Percentiles rank a stretch among this genome's conserved stretches.
Conservation (phyloP, 2,888 invertebrate genomes). For the Drosophila robusta region DNA sequence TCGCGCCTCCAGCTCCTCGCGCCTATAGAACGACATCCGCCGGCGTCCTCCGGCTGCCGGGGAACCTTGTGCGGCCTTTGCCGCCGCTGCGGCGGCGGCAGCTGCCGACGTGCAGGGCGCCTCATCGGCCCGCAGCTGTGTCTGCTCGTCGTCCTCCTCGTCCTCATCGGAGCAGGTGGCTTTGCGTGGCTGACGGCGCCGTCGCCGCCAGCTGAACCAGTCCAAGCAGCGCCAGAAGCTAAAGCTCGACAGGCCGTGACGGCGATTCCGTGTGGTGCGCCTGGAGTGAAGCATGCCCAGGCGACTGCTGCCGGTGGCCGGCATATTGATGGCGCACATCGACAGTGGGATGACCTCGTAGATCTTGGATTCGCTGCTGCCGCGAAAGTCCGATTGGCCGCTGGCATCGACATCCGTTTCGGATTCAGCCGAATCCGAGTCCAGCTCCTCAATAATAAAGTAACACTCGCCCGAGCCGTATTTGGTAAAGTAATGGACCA, state of each 20-base stretch:
- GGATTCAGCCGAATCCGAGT: constrained; percentile 87
- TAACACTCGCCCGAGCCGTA: constrained; percentile 92
- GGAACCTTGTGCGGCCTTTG: constrained; percentile 27
- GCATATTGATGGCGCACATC: constrained; percentile 86
- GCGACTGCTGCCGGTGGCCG: constrained; percentile 47
- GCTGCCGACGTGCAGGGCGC: constrained; percentile 65
- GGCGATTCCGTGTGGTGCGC: constrained; percentile 61
- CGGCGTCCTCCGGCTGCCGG: constrained; percentile 65
- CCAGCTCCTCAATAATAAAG: constrained; percentile 87
- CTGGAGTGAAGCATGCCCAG: constrained; percentile 61
- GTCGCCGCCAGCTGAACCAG: constrained; percentile 66
- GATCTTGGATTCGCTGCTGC: constrained; percentile 83
- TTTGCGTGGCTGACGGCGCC: constrained; percentile 38
- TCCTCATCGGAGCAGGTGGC: constrained; percentile 63
- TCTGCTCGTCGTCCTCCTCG: constrained; percentile 82
- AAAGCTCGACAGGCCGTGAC: constrained; percentile 46
- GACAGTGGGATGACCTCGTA: constrained; percentile 89
- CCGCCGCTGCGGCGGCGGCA: constrained; percentile 59
- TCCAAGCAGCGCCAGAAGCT: constrained; percentile 73
- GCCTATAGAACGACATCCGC: constrained; percentile 82
- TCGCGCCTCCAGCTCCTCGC: constrained; percentile 82
- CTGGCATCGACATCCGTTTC: constrained; percentile 84
- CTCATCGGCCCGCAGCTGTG: constrained; percentile 79
- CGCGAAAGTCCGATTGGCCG: constrained; percentile 76
- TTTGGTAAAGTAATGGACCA: constrained; percentile 95